These are phyloP conservation scores for Callyntrura guangdongensis DNA, from an alignment of 2,888 invertebrate genomes.

Conservation along the genomic window DNA sequence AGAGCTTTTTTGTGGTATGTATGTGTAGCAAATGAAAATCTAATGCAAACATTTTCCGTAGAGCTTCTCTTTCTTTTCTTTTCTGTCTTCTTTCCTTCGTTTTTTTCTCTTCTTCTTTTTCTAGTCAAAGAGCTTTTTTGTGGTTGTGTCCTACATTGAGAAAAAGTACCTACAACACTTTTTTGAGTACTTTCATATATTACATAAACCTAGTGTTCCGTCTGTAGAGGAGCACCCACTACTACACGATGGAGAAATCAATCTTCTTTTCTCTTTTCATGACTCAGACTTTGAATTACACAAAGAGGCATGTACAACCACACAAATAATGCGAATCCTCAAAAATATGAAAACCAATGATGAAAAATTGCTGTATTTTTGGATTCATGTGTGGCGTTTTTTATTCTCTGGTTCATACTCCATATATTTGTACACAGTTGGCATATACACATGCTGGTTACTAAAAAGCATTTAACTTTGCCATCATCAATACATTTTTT, in stretches of 20 bases:
- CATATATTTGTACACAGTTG: too few species aligned
- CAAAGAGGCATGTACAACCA: constrained; percentile 8
- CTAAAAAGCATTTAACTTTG: neutral
- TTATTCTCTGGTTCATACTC: neutral
- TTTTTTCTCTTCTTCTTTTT: neutral
- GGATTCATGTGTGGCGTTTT: constrained; percentile 51
- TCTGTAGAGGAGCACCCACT: neutral
- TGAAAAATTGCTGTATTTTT: constrained; percentile 63
- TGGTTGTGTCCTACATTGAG: neutral
- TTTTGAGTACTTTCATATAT: constrained; percentile 5
- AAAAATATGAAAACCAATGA: constrained; percentile 59
- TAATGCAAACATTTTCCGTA: constrained; percentile 29
- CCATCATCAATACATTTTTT: neutral
- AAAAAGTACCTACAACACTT: neutral
- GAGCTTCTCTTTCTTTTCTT: neutral
- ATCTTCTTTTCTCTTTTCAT: constrained; percentile 74
- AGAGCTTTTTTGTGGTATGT: too few species aligned
- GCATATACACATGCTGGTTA: neutral
- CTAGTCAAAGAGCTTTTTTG: neutral
- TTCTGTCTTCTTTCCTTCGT: too few species aligned
- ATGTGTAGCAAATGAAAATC: neutral
- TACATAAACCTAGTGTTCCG: neutral
- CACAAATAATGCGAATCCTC: constrained; percentile 34
- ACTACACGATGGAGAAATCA: constrained; percentile 68
- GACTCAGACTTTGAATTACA: constrained; percentile 61